Percentiles rank a stretch among this genome's conserved stretches.
phyloP scores from a whole-genome alignment of 2,888 invertebrate genomes.

The Rhimphoctona megacephalus region DNA sequence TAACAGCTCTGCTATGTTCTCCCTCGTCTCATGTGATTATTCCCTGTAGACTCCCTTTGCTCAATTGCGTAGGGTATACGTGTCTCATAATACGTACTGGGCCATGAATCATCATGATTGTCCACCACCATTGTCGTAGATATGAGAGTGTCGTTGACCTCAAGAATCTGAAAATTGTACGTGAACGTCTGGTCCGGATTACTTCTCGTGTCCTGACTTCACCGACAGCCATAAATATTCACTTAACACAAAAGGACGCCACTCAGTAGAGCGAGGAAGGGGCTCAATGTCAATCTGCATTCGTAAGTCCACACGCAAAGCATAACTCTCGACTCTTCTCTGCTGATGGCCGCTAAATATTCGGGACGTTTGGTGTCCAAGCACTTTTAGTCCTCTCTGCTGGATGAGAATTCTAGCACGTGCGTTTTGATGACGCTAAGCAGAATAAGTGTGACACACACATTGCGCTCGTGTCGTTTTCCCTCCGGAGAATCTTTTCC shows the following conservation, averaged over 20 bases:
- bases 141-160: slow-evolving; percentile 9
- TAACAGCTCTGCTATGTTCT: slow-evolving; percentile 69
- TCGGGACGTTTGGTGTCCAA: slow-evolving; percentile 46
- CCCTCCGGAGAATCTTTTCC: slow-evolving; percentile 59
- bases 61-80: slow-evolving; percentile 49
- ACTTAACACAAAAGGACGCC: background rate
- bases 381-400: slow-evolving; percentile 59
- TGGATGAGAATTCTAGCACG: slow-evolving; percentile 54
- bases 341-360: slow-evolving; percentile 28
- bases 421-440: slow-evolving; percentile 52
- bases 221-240: background rate
- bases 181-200: slow-evolving; percentile 8
- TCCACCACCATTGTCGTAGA: slow-evolving; percentile 71
- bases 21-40: slow-evolving; percentile 40
- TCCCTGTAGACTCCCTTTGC: slow-evolving; percentile 38
- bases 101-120: slow-evolving; percentile 79
- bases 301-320: slow-evolving; percentile 37
- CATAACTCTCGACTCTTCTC: slow-evolving; percentile 6
- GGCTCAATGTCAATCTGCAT: slow-evolving; percentile 44
- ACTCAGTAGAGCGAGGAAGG: slow-evolving; percentile 23
- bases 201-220: slow-evolving; percentile 4
- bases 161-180: slow-evolving; percentile 9
- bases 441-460: slow-evolving; percentile 52
- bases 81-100: slow-evolving; percentile 56
- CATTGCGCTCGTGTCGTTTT: slow-evolving; percentile 44